Conservation (phyloP, 1,140 invertebrate species). For the Asobara japonica region DNA sequence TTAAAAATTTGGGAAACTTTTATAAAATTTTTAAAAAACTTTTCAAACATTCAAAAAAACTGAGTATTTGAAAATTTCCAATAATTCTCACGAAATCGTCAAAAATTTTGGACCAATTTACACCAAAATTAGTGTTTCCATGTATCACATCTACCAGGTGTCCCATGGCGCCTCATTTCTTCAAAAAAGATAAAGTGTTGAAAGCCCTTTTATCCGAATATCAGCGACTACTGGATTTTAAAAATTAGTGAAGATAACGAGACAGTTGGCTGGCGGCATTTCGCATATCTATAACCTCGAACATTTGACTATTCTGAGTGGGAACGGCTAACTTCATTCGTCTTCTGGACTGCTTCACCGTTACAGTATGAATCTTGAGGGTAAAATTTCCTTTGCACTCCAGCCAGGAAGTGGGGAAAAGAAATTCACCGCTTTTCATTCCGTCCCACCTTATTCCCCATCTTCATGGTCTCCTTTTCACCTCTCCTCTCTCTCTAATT, state of each 20-base stretch:
- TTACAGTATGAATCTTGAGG: constrained; percentile 21
- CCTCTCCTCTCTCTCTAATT: neutral
- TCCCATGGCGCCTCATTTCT: too few species aligned
- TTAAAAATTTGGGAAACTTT: too few species aligned
- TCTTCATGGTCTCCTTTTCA: neutral
- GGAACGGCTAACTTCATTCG: constrained; percentile 29
- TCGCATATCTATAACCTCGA: constrained; percentile 3
- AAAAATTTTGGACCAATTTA: too few species aligned
- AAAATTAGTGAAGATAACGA: neutral
- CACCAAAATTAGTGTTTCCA: too few species aligned
- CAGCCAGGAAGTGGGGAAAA: constrained; percentile 4
- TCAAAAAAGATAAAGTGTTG: too few species aligned
- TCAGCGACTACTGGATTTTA: neutral
- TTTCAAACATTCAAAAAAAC: too few species aligned
- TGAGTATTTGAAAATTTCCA: too few species aligned
- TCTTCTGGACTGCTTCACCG: constrained; percentile 11
- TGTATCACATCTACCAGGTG: too few species aligned
- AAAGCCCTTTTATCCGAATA: too few species aligned
- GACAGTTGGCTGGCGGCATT: constrained; percentile 3
- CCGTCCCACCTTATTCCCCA: neutral
- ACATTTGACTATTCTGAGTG: constrained; percentile 20
- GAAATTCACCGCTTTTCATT: constrained; percentile 13
- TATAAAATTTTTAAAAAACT: too few species aligned
- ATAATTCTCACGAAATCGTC: too few species aligned
- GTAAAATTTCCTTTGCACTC: constrained; percentile 14